Evolutionary conservation across 2,888 invertebrate species (phyloP).

Genomic region (Eucera pruinosa): DNA sequence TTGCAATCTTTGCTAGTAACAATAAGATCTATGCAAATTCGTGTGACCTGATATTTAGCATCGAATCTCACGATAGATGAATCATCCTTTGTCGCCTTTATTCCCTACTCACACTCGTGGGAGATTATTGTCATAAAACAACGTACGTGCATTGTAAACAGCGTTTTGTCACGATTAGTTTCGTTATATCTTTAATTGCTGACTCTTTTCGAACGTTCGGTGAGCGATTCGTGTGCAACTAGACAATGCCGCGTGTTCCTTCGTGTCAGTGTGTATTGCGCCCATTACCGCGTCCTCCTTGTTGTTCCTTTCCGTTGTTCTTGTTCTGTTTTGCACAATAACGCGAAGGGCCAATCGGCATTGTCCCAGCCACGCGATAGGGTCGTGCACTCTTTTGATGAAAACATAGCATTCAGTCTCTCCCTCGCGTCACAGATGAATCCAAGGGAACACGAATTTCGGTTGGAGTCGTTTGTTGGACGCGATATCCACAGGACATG

Average conservation of each 20-base stretch:
- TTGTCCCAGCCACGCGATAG: constrained; percentile 61
- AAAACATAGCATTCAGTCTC: constrained; percentile 41
- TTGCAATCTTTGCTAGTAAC: too few relatives aligned
- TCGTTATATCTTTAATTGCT: constrained; percentile 62
- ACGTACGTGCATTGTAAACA: constrained; percentile 50
- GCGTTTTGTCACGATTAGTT: constrained; percentile 52
- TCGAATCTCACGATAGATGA: constrained; percentile 15
- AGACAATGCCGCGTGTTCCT: constrained; percentile 59
- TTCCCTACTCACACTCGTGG: not conserved
- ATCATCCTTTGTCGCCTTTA: constrained; percentile 27
- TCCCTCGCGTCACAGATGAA: constrained; percentile 29
- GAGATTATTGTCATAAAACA: constrained; percentile 53
- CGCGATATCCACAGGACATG: not conserved
- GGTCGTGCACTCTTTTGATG: constrained; percentile 57
- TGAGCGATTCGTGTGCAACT: constrained; percentile 29
- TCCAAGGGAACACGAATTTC: constrained; percentile 14
- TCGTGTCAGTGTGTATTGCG: constrained; percentile 38
- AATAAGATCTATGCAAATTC: not conserved
- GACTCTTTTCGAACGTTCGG: constrained; percentile 46
- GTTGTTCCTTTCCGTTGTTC: constrained; percentile 61
- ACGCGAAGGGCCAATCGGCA: constrained; percentile 63
- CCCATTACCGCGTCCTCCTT: constrained; percentile 69
- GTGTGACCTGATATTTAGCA: not conserved
- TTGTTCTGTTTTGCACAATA: constrained; percentile 71
- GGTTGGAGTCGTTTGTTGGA: constrained; percentile 11